Conservation (phyloP, 1,140 invertebrate species). For the Octopus sinensis region DNA sequence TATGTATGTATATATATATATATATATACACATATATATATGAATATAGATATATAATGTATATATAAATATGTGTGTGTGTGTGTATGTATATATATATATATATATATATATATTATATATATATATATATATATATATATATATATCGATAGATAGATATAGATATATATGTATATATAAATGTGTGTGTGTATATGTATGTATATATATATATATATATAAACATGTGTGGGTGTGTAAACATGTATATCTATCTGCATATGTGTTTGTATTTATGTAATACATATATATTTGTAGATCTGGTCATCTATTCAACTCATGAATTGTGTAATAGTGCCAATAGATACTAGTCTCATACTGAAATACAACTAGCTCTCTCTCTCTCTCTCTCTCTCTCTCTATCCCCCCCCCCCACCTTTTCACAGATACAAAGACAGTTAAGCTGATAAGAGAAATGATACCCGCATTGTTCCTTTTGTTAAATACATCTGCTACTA, state of each 20-base stretch:
- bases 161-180: background rate
- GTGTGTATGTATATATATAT: background rate
- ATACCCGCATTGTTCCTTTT: no score
- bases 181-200: background rate
- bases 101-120: background rate
- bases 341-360: no score
- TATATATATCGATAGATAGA: background rate
- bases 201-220: background rate
- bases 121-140: background rate
- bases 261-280: constrained; percentile 11
- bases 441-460: no score
- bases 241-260: constrained; percentile 5
- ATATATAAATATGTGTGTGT: background rate
- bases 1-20: constrained; percentile 1
- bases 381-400: no score
- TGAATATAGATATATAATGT: no score
- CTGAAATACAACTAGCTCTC: no score
- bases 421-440: no score
- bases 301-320: background rate
- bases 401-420: no score
- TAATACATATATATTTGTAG: constrained; percentile 13
- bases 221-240: background rate
- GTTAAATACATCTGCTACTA: no score
- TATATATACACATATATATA: background rate
- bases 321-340: no score